phyloP scores from a whole-genome alignment of 2,113 vertebrate species.

The Eurypyga helias region DNA sequence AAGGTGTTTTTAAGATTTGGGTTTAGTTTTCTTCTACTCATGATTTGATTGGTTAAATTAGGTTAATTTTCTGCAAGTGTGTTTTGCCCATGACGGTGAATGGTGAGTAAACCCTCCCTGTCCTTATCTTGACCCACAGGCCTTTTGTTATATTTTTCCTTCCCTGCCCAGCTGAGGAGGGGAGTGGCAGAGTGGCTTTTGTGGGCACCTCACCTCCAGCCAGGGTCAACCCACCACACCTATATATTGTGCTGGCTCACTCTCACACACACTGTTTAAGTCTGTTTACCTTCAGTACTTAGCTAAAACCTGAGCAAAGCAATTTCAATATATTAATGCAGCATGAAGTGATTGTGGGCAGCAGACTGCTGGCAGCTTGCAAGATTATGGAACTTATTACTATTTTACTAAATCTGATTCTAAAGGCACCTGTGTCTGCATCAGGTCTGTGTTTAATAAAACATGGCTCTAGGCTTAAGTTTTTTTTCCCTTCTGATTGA shows the following conservation, averaged over 20 bases:
- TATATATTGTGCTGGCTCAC: neutral
- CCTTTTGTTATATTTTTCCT: too few relatives aligned
- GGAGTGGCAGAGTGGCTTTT: too few relatives aligned
- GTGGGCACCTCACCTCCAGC: too few relatives aligned
- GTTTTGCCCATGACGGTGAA: too few relatives aligned
- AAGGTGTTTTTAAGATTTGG: too few relatives aligned
- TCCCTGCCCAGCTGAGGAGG: too few relatives aligned
- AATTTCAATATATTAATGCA: neutral
- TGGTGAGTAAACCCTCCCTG: too few relatives aligned
- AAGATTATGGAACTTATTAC: neutral
- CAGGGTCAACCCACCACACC: too few relatives aligned
- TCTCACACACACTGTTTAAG: rapidly evolving
- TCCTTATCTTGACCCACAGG: too few relatives aligned
- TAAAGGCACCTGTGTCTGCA: neutral
- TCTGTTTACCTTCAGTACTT: neutral
- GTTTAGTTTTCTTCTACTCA: too few relatives aligned
- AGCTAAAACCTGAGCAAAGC: neutral
- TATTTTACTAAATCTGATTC: neutral
- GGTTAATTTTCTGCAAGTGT: too few relatives aligned
- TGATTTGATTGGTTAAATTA: too few relatives aligned
- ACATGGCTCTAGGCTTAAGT: neutral
- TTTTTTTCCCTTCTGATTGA: neutral
- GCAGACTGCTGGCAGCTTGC: neutral
- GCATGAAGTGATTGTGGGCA: neutral
- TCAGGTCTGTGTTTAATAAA: neutral